Evolutionary conservation across 2,113 vertebrate species (phyloP).

Genomic region (Dipodomys ordii): DNA sequence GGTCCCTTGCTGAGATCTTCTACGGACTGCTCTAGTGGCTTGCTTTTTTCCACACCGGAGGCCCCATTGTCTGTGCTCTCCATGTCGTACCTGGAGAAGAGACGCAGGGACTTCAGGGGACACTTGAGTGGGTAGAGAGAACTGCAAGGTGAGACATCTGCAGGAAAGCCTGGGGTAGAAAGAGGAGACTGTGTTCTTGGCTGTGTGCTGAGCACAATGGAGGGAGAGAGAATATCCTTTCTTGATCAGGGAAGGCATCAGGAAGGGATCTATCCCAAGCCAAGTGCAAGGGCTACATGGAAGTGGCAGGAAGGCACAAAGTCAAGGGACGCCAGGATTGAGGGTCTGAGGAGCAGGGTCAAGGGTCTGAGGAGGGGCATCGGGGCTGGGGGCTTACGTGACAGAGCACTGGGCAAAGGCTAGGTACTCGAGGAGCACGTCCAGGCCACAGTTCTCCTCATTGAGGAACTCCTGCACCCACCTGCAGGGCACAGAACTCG

Average conservation of each 20-base stretch:
- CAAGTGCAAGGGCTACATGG: background rate
- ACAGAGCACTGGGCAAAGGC: conserved; percentile 92
- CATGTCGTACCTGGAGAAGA: conserved; percentile 88
- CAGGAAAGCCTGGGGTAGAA: background rate
- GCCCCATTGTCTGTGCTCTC: conserved; percentile 90
- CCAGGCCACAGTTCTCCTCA: conserved; percentile 94
- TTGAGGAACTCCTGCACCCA: conserved; percentile 95
- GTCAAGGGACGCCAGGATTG: fast-evolving
- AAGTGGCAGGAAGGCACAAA: background rate
- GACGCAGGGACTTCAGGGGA: background rate
- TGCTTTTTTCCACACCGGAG: conserved; percentile 87
- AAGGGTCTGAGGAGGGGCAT: background rate
- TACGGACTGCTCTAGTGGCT: conserved; percentile 87
- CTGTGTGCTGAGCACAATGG: conserved; percentile 63
- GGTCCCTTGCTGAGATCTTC: conserved; percentile 91
- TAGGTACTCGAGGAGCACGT: conserved; percentile 95
- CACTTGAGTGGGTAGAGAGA: background rate
- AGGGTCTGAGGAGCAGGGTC: background rate
- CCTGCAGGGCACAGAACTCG: conserved; percentile 74
- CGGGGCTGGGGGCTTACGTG: conserved; percentile 86
- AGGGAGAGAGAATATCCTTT: background rate
- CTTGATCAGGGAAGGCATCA: background rate
- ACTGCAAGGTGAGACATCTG: background rate
- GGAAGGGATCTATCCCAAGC: background rate
- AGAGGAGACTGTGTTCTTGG: background rate